phyloP scores from a whole-genome alignment of 2,113 vertebrate genomes.

The Rynchops niger region DNA sequence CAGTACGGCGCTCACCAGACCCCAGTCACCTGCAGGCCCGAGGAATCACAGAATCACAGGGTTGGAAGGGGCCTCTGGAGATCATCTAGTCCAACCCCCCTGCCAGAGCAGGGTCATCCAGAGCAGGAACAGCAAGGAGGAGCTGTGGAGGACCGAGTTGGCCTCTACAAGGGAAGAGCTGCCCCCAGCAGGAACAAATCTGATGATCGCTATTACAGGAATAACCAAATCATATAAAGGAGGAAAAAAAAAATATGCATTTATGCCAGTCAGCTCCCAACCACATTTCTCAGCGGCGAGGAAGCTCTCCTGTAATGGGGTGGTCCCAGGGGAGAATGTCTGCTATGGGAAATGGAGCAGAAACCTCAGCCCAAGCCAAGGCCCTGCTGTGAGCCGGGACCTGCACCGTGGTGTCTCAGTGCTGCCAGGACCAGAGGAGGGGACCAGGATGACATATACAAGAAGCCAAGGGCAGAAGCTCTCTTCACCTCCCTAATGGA shows the following conservation, averaged over 20 bases:
- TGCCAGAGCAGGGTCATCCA: too few species aligned
- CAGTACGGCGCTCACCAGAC: background rate
- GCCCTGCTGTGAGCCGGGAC: background rate
- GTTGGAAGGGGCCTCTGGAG: too few species aligned
- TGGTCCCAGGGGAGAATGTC: background rate
- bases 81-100: too few species aligned
- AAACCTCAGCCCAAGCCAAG: background rate
- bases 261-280: background rate
- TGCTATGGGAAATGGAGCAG: background rate
- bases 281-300: accelerated
- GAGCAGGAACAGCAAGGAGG: background rate
- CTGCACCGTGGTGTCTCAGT: background rate
- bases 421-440: background rate
- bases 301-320: background rate
- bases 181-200: background rate
- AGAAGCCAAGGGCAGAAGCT: background rate
- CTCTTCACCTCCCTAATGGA: background rate
- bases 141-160: background rate
- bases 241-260: too few species aligned
- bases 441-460: background rate
- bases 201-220: background rate
- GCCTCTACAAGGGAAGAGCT: background rate
- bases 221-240: background rate
- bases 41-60: too few species aligned
- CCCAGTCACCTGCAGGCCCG: background rate